A percentile compares a stretch with the other conserved stretches of the same genome.
Evolutionary conservation across 2,888 invertebrate species (phyloP).

Genomic region (Tortrix viridana): DNA sequence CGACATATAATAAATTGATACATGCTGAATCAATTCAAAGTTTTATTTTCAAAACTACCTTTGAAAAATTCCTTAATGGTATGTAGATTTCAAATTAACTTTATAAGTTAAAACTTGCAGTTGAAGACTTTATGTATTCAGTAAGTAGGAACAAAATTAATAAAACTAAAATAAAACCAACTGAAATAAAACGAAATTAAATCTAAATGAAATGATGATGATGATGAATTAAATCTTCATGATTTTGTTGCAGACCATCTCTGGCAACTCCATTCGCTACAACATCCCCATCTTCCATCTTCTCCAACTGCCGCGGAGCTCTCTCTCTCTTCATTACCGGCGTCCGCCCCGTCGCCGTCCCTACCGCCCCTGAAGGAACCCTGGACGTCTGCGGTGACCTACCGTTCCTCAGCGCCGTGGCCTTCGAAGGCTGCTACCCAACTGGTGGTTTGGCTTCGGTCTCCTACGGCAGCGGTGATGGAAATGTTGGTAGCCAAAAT

Average conservation of each 20-base stretch:
- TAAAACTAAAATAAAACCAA: no score
- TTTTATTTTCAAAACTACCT: no score
- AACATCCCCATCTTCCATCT: neutral
- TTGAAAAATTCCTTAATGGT: no score
- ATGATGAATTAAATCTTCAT: constrained; percentile 27
- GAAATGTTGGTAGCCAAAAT: constrained; percentile 12
- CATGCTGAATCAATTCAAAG: no score
- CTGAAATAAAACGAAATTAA: no score
- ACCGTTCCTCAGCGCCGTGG: constrained; percentile 55
- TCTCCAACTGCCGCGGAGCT: constrained; percentile 25
- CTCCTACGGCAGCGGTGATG: constrained; percentile 27
- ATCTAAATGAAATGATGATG: no score
- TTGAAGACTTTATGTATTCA: no score
- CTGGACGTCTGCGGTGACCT: constrained; percentile 50
- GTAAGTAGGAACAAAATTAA: no score
- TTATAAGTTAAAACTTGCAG: no score
- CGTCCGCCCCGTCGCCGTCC: constrained; percentile 50
- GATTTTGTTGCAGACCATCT: constrained; percentile 26
- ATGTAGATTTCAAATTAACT: no score
- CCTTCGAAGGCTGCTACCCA: constrained; percentile 45
- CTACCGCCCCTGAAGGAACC: constrained; percentile 57
- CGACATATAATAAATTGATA: no score
- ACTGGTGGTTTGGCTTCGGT: constrained; percentile 15
- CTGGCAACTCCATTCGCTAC: constrained; percentile 25
- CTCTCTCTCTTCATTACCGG: constrained; percentile 41